Base-by-base conservation (phyloP, 2,113 vertebrate genomes). In the Chlorodrepanis virens region DNA sequence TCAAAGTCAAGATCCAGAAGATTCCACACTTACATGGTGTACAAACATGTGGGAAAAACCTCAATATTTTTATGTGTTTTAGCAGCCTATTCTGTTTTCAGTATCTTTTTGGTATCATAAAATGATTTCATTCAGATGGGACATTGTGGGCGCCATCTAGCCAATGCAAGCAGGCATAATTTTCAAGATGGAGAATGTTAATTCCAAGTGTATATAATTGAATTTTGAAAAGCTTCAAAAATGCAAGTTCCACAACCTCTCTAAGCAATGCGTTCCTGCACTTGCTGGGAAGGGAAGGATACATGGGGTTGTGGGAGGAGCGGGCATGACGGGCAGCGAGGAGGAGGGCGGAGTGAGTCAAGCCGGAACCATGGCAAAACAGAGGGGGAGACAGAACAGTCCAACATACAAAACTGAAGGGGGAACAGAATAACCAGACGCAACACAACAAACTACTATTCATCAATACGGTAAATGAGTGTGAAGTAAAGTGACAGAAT, bases 21-120 rank as follows among this genome's bases (percentile, higher is more conserved):
- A 6, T 3, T 83, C 83, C 18, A 28, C 23, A 44, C 15, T 24
- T 42, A 40, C 12, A 14, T 7, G 5, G 6, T 49, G 12, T 39
- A 45, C 2, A 69, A 44, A 72, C 4, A 21, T 14, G 6, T 13
- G 5, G 18, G 27, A 20, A 72, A 69, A 17, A 0, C 0, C 0
- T 4, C 11, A 4, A 45, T 37, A 5, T n/a, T 40, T 28, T 77
- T 28, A 18, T 53, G 21, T 40, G 25, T 49, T 78, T 44, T 64
- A 74, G 12, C 56, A 71, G 28, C 44, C 24, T 59, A 3, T 74
- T 67, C 33, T 50, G 4, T 67, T 91, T 69, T n/a, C 50, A 87
- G 49, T 59, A 81, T 8, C 80, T 20, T 4, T 65, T 83, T 72
- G 31, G 10, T 44, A 49, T 53, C 40, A 69, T 17, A 37, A 83